Conservation (phyloP, 2,113 vertebrate species). For the Balaenoptera acutorostrata region DNA sequence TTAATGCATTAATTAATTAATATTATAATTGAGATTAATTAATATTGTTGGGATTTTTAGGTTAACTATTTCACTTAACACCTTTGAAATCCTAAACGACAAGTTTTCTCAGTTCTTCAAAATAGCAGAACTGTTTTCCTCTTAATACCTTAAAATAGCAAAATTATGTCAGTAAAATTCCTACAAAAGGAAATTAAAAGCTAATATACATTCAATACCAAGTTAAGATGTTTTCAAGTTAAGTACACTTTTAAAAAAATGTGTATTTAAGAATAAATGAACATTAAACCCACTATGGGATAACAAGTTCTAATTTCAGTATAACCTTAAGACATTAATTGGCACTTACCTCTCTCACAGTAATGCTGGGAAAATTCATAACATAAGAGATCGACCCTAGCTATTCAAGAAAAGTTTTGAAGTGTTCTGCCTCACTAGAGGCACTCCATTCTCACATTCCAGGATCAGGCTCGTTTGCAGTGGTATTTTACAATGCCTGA, state of each 20-base stretch:
- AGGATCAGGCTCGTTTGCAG: neutral
- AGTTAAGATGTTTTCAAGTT: neutral
- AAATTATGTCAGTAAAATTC: neutral
- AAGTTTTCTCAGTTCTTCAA: slow-evolving; percentile 11
- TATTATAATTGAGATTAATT: too few species aligned
- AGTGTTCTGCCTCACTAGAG: neutral
- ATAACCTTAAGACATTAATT: neutral
- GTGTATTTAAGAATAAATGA: neutral
- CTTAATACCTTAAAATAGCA: neutral
- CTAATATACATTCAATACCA: neutral
- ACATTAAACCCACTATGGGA: neutral
- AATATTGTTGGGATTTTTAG: neutral
- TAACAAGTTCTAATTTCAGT: slow-evolving; percentile 1
- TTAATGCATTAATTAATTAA: neutral
- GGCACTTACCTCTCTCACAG: neutral
- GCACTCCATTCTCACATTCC: neutral
- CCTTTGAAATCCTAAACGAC: neutral
- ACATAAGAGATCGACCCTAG: neutral
- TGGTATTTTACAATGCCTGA: neutral
- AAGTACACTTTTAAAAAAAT: neutral
- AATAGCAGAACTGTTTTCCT: neutral
- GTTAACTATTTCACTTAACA: neutral
- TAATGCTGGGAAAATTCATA: neutral
- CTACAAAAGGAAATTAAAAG: neutral
- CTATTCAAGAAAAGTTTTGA: neutral